These are phyloP conservation scores for Prunella strophiata DNA, from an alignment of 2,797 vertebrate genomes.

Conservation along the genomic window DNA sequence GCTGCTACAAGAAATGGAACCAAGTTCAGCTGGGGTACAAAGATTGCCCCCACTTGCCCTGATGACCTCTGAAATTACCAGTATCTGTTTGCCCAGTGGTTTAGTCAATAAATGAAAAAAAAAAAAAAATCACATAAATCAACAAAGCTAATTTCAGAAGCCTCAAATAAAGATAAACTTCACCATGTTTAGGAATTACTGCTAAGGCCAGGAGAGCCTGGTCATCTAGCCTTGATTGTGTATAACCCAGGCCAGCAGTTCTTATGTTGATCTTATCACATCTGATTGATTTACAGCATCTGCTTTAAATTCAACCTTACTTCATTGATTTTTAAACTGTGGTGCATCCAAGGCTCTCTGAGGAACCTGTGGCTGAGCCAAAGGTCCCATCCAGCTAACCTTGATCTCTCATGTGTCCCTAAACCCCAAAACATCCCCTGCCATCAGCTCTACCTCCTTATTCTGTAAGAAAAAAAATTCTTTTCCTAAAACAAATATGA, in stretches of 20 bases:
- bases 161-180: neutral
- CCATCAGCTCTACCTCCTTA: neutral
- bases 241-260: neutral
- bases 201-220: neutral
- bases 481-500: neutral
- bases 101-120: neutral
- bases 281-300: neutral
- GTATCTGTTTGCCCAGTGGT: neutral
- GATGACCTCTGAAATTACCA: neutral
- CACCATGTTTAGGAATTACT: neutral
- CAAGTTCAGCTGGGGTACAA: neutral
- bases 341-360: neutral
- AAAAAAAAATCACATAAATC: neutral
- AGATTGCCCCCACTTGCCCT: neutral
- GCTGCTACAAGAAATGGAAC: neutral
- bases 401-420: neutral
- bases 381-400: neutral
- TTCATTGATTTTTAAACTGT: neutral
- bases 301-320: neutral
- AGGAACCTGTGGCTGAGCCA: neutral
- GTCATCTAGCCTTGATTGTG: neutral
- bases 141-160: slow-evolving; percentile 5
- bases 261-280: neutral
- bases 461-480: neutral
- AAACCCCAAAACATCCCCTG: neutral